Evolutionary conservation across 1,140 invertebrate species (phyloP).

Genomic region (Musca vetustissima): DNA sequence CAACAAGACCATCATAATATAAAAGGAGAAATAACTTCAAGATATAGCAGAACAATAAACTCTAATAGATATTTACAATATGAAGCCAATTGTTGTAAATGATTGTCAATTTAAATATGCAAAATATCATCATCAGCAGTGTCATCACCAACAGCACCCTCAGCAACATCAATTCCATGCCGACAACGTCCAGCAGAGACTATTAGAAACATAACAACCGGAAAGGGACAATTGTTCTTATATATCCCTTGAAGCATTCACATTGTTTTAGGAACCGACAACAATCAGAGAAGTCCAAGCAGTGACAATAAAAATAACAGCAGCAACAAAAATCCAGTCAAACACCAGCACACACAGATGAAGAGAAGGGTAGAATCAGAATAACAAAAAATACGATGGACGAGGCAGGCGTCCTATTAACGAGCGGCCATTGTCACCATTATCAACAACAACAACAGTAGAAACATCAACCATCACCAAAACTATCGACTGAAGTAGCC

Average conservation of each 20-base stretch:
- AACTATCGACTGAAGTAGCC: no score
- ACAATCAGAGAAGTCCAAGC: background rate
- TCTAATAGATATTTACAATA: background rate
- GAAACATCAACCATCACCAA: no score
- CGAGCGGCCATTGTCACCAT: background rate
- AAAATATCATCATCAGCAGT: slow-evolving; percentile 6
- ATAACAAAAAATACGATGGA: no score
- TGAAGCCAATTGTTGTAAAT: slow-evolving; percentile 19
- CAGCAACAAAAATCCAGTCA: background rate
- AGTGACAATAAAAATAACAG: no score
- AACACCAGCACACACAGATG: background rate
- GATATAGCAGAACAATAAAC: no score
- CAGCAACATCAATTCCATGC: background rate
- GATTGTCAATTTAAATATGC: slow-evolving; percentile 20
- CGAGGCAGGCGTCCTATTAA: background rate
- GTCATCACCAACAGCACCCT: background rate
- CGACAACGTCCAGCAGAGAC: background rate
- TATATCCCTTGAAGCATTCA: no score
- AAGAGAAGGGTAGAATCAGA: no score
- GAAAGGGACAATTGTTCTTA: no score
- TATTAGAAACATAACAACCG: background rate
- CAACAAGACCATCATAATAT: no score
- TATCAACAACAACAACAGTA: slow-evolving; percentile 3
- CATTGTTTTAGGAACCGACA: background rate
- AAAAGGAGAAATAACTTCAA: no score